A percentile compares a stretch with the other conserved stretches of the same genome.
Evolutionary conservation across 2,888 invertebrate species (phyloP).

Genomic region (Plagiodera versicolora): DNA sequence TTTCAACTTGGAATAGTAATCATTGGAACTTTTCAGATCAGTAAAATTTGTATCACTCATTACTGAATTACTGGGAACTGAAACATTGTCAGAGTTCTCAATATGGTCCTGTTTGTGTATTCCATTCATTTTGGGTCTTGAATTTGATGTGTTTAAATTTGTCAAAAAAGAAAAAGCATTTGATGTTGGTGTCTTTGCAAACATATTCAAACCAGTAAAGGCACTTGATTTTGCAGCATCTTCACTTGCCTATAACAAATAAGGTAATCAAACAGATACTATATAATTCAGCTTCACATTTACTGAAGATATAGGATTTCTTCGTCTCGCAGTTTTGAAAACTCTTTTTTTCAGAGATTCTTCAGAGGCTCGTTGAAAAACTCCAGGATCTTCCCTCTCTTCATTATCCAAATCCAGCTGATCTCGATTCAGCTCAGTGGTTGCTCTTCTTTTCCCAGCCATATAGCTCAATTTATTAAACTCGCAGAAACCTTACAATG

Average conservation of each 20-base stretch:
- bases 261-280: background rate
- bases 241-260: slow-evolving; percentile 29
- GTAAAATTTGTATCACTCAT: slow-evolving; percentile 22
- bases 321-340: slow-evolving; percentile 77
- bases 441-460: slow-evolving; percentile 75
- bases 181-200: slow-evolving; percentile 56
- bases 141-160: slow-evolving; percentile 58
- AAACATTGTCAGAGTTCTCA: background rate
- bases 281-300: slow-evolving; percentile 30
- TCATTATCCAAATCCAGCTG: slow-evolving; percentile 91
- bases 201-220: slow-evolving; percentile 72
- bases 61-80: slow-evolving; percentile 10
- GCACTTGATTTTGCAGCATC: slow-evolving; percentile 59
- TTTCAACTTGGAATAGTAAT: slow-evolving; percentile 72
- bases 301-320: slow-evolving; percentile 52
- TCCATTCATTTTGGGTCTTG: slow-evolving; percentile 52
- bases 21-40: slow-evolving; percentile 31
- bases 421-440: slow-evolving; percentile 75
- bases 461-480: slow-evolving; percentile 51
- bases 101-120: slow-evolving; percentile 17
- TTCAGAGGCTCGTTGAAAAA: slow-evolving; percentile 67
- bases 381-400: slow-evolving; percentile 73
- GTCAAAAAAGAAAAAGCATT: slow-evolving; percentile 64
- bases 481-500: background rate
- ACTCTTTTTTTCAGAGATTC: slow-evolving; percentile 75